These are phyloP conservation scores for Sialis lutaria DNA, from an alignment of 2,888 invertebrate species.

Conservation along the genomic window DNA sequence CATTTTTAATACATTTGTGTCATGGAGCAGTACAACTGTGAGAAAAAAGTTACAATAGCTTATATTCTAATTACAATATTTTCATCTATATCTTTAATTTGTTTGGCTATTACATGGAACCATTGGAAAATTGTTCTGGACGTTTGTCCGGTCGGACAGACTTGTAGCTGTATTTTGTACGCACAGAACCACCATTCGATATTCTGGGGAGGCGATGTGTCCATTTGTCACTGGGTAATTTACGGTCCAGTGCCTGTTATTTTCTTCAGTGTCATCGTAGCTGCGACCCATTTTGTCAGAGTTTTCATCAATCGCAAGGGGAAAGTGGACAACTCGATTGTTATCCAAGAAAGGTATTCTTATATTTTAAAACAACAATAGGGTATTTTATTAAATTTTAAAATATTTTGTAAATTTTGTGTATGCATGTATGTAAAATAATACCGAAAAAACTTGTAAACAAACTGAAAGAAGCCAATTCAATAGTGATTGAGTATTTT, in stretches of 20 bases:
- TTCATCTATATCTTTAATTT: slow-evolving; percentile 14
- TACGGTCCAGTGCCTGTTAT: slow-evolving; percentile 18
- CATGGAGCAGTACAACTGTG: slow-evolving; percentile 2
- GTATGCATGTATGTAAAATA: too few relatives aligned
- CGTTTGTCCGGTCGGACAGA: slow-evolving; percentile 26
- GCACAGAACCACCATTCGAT: slow-evolving; percentile 20
- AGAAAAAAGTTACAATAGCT: not conserved
- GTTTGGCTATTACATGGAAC: slow-evolving; percentile 34
- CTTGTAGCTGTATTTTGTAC: slow-evolving; percentile 26
- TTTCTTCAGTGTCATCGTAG: not conserved
- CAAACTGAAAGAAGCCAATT: too few relatives aligned
- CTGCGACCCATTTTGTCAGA: slow-evolving; percentile 1
- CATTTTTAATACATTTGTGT: too few relatives aligned
- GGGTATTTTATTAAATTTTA: not conserved
- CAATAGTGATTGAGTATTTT: too few relatives aligned
- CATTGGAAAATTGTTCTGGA: slow-evolving; percentile 41
- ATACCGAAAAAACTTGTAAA: too few relatives aligned
- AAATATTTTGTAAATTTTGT: not conserved
- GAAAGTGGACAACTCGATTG: slow-evolving; percentile 30
- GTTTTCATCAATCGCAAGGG: slow-evolving; percentile 36
- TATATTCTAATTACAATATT: not conserved
- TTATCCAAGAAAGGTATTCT: slow-evolving; percentile 31
- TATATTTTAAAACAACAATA: not conserved
- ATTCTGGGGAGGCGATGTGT: slow-evolving; percentile 23
- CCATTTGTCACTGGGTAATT: slow-evolving; percentile 22